These are phyloP conservation scores for Charadrius vociferus DNA, from an alignment of 2,113 vertebrate genomes.

Conservation along the genomic window DNA sequence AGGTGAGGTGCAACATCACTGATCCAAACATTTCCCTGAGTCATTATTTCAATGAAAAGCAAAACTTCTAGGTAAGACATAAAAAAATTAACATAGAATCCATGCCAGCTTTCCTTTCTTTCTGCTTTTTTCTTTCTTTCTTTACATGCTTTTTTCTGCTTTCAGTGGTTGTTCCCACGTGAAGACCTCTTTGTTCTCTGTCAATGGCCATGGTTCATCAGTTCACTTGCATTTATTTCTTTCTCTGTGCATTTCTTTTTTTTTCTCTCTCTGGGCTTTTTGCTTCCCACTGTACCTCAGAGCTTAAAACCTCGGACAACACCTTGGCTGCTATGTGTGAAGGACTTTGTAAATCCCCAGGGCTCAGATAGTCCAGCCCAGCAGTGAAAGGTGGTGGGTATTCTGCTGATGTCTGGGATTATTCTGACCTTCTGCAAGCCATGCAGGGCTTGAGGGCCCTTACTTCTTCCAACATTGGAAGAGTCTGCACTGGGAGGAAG, in stretches of 20 bases:
- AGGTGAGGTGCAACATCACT: neutral
- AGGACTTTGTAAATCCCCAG: neutral
- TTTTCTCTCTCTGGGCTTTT: neutral
- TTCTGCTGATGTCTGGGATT: neutral
- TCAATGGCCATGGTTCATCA: neutral
- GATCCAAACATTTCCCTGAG: neutral
- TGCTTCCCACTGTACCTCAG: neutral
- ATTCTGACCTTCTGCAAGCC: neutral
- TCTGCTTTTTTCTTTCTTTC: neutral
- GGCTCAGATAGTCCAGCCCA: neutral
- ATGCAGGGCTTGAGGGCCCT: neutral
- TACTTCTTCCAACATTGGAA: neutral
- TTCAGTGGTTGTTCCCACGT: neutral
- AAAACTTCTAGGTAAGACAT: neutral
- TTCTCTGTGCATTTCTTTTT: neutral
- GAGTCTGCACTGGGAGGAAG: neutral
- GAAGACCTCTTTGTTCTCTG: neutral
- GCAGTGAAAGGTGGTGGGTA: neutral
- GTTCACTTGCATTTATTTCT: neutral
- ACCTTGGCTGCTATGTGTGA: neutral
- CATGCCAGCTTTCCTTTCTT: neutral
- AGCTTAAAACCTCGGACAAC: neutral
- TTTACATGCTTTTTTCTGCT: neutral
- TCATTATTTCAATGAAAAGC: neutral
- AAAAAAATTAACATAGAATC: neutral